phyloP scores from a whole-genome alignment of 2,888 invertebrate genomes.

The Drosophila differens region DNA sequence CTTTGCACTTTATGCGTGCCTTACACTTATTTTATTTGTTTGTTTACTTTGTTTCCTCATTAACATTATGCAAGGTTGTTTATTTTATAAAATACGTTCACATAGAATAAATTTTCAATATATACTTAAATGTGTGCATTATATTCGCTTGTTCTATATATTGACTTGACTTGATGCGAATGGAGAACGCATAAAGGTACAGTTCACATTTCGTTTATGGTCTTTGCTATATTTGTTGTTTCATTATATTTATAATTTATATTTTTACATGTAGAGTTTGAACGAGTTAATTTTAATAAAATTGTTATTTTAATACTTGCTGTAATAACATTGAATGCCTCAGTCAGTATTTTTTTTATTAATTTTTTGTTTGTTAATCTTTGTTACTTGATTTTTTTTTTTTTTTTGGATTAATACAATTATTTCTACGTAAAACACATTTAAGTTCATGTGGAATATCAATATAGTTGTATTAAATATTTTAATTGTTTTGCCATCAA shows the following conservation, averaged over 20 bases:
- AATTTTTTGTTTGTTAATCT: slow-evolving; percentile 11
- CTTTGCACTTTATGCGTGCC: slow-evolving; percentile 64
- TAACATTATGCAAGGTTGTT: slow-evolving; percentile 40
- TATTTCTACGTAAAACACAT: slow-evolving; percentile 61
- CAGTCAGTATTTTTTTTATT: slow-evolving; percentile 76
- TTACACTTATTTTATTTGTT: slow-evolving; percentile 49
- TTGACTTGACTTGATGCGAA: slow-evolving; percentile 50
- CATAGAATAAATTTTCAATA: slow-evolving; percentile 33
- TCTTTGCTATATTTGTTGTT: slow-evolving; percentile 25
- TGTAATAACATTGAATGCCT: slow-evolving; percentile 79
- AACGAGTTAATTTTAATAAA: slow-evolving; percentile 59
- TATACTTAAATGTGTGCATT: slow-evolving; percentile 3
- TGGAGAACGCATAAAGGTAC: slow-evolving; percentile 32
- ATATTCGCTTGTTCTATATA: slow-evolving; percentile 3
- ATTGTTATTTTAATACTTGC: slow-evolving; percentile 54
- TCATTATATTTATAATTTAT: slow-evolving; percentile 25
- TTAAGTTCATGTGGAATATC: slow-evolving; percentile 33
- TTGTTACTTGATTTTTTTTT: too few species aligned
- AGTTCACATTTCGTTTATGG: slow-evolving; percentile 51
- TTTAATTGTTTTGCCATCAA: slow-evolving; percentile 15
- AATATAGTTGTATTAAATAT: slow-evolving; percentile 19
- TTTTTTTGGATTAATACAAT: slow-evolving; percentile 17
- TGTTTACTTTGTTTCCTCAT: slow-evolving; percentile 46
- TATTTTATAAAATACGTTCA: slow-evolving; percentile 39
- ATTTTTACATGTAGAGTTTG: slow-evolving; percentile 45